Percentiles rank a stretch among this genome's conserved stretches.
Conservation (phyloP, 2,797 vertebrate genomes). For the Synaphobranchus kaupii region DNA sequence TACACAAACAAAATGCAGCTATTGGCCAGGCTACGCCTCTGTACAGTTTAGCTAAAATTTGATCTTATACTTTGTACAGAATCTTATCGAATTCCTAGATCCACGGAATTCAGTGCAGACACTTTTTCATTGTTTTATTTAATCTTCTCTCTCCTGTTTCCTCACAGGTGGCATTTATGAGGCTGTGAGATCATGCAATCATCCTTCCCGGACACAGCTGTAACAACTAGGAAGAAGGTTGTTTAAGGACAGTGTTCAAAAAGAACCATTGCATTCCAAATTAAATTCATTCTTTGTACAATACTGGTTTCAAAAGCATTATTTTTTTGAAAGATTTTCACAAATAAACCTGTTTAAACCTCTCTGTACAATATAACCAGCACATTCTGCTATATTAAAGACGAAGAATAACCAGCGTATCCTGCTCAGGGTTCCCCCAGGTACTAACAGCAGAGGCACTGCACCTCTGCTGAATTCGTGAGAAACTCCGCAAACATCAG, state of each 20-base stretch:
- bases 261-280: not conserved
- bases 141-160: constrained; percentile 33
- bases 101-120: not conserved
- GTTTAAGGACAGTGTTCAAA: not conserved
- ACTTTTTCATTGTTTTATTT: not conserved
- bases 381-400: not conserved
- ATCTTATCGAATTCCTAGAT: not conserved
- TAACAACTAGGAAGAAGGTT: not conserved
- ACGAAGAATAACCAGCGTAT: not conserved
- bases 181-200: constrained; percentile 58
- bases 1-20: not conserved
- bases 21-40: not conserved
- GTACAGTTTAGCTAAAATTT: not conserved
- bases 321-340: not conserved
- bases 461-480: too few species aligned
- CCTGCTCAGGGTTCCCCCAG: too few species aligned
- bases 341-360: not conserved
- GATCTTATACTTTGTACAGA: not conserved
- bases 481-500: too few species aligned
- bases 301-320: not conserved
- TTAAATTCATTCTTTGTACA: not conserved
- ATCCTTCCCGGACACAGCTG: not conserved
- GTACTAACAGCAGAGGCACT: too few species aligned
- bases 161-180: constrained; percentile 78
- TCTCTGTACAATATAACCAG: not conserved